Conservation (phyloP, 2,888 invertebrate genomes). For the Cordilura impudica region DNA sequence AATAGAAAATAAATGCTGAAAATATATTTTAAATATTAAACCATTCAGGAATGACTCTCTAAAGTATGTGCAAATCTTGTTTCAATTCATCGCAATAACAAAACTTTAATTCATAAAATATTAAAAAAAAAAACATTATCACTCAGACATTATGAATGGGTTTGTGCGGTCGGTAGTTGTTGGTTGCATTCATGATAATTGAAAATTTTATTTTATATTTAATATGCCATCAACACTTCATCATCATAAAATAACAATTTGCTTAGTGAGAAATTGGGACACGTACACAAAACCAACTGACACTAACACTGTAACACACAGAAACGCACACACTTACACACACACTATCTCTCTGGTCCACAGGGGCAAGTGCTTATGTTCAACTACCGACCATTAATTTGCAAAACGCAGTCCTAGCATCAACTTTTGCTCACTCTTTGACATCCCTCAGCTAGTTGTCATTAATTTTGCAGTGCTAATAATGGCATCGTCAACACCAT, state of each 20-base stretch:
- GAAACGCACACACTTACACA: neutral
- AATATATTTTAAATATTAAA: too few species aligned
- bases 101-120: neutral
- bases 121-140: conserved; percentile 34
- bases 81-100: neutral
- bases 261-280: conserved; percentile 1
- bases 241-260: conserved; percentile 58
- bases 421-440: neutral
- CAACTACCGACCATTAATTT: conserved; percentile 31
- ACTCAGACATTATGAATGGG: conserved; percentile 8
- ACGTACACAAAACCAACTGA: too few species aligned
- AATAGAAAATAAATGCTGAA: too few species aligned
- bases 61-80: too few species aligned
- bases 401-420: neutral
- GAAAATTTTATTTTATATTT: conserved; percentile 41
- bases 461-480: conserved; percentile 59
- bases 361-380: neutral
- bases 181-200: conserved; percentile 8
- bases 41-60: too few species aligned
- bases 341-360: neutral
- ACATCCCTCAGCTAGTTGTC: conserved; percentile 25
- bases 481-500: conserved; percentile 47
- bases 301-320: too few species aligned
- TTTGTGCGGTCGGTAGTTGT: conserved; percentile 17
- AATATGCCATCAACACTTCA: conserved; percentile 49